Evolutionary conservation across 2,113 vertebrate species (phyloP).

Genomic region (Thryonomys swinderianus): DNA sequence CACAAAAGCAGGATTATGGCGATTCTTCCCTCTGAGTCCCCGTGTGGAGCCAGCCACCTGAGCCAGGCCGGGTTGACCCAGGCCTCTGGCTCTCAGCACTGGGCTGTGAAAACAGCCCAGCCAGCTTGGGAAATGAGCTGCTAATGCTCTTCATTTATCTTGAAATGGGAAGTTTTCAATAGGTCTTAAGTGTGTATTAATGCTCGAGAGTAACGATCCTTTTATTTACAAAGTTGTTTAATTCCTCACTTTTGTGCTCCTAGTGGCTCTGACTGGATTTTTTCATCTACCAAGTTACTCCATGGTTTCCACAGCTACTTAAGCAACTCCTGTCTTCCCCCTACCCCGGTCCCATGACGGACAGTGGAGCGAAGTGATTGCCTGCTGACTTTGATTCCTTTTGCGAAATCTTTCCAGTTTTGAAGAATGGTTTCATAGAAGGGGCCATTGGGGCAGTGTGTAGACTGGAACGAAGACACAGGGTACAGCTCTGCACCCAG

Average conservation of each 20-base stretch:
- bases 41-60: rapidly evolving
- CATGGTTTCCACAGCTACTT: slow-evolving; percentile 50
- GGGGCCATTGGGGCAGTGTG: neutral
- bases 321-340: neutral
- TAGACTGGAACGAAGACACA: neutral
- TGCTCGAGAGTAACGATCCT: slow-evolving; percentile 57
- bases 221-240: slow-evolving; percentile 78
- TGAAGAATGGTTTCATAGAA: neutral
- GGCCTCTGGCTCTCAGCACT: neutral
- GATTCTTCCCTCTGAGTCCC: rapidly evolving
- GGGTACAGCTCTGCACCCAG: neutral
- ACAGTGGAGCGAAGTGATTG: neutral
- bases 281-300: slow-evolving; percentile 52
- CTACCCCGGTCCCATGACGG: neutral
- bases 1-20: neutral
- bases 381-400: neutral
- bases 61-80: neutral
- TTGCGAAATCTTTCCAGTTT: neutral
- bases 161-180: slow-evolving; percentile 62
- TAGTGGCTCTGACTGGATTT: slow-evolving; percentile 37
- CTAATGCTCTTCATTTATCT: slow-evolving; percentile 62
- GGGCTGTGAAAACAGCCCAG: slow-evolving; percentile 12
- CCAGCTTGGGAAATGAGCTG: slow-evolving; percentile 34
- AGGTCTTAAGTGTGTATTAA: slow-evolving; percentile 69
- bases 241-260: slow-evolving; percentile 68